A percentile compares a stretch with the other conserved stretches of the same genome.
phyloP scores from a whole-genome alignment of 2,113 vertebrate species.

The Tachycineta bicolor region DNA sequence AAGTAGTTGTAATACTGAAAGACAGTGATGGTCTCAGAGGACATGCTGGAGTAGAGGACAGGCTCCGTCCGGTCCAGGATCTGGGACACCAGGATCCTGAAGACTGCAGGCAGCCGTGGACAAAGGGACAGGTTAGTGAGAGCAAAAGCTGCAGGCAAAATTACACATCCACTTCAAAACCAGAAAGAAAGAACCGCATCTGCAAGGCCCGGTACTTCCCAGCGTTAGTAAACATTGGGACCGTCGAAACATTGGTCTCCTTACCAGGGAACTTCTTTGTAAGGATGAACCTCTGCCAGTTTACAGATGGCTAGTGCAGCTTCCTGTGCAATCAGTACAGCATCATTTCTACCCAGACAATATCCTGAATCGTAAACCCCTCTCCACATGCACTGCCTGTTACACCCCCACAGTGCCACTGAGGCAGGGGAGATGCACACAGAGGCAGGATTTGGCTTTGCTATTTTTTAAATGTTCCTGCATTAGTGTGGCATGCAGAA shows the following conservation, averaged over 20 bases:
- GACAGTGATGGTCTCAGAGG: slow-evolving; percentile 88
- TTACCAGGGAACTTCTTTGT: neutral
- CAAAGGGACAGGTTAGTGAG: neutral
- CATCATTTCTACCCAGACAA: neutral
- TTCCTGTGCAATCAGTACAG: neutral
- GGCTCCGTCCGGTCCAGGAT: slow-evolving; percentile 87
- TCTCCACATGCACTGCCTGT: neutral
- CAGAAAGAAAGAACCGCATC: neutral
- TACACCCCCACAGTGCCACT: neutral
- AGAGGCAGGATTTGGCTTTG: neutral
- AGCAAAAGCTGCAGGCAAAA: neutral
- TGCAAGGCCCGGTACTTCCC: neutral
- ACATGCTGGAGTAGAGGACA: slow-evolving; percentile 72
- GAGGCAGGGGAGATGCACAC: neutral
- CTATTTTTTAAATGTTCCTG: neutral
- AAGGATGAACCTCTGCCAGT: neutral
- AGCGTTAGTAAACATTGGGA: neutral
- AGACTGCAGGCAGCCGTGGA: slow-evolving; percentile 72
- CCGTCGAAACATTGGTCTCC: neutral
- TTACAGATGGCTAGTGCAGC: neutral
- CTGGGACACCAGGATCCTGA: slow-evolving; percentile 85
- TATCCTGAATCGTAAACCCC: rapidly evolving
- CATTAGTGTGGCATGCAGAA: neutral
- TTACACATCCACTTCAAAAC: neutral
- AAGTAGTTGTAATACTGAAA: slow-evolving; percentile 93